phyloP scores from a whole-genome alignment of 1,140 invertebrate genomes.

The Drosophila parabipectinata region DNA sequence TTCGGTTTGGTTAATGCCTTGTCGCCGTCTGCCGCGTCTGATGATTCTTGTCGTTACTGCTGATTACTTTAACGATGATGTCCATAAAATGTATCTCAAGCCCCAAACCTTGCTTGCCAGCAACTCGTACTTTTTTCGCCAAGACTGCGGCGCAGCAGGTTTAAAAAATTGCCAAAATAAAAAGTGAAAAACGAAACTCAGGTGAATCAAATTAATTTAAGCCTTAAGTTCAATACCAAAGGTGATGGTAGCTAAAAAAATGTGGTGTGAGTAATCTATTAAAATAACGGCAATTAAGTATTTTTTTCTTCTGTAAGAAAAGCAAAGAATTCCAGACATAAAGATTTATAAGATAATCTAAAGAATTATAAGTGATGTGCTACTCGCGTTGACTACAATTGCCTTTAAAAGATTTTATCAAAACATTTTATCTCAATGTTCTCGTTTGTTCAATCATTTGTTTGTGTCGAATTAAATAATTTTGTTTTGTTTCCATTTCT shows the following conservation, averaged over 20 bases:
- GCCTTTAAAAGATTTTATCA: too few relatives aligned
- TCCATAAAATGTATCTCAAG: slow-evolving; percentile 73
- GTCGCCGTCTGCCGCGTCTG: slow-evolving; percentile 44
- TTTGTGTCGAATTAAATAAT: slow-evolving; percentile 31
- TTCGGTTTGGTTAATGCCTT: slow-evolving; percentile 43
- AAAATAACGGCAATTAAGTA: too few relatives aligned
- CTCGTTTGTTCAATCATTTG: slow-evolving; percentile 28
- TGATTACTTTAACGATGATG: slow-evolving; percentile 80
- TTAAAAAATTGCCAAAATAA: slow-evolving; percentile 33
- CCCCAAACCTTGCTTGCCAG: slow-evolving; percentile 31
- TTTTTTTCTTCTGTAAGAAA: too few relatives aligned
- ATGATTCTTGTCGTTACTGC: slow-evolving; percentile 74
- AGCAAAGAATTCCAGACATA: too few relatives aligned
- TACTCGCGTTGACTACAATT: too few relatives aligned
- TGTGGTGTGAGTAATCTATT: too few relatives aligned
- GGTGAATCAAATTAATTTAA: slow-evolving; percentile 39
- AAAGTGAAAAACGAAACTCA: slow-evolving; percentile 14
- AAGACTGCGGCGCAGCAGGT: slow-evolving; percentile 56
- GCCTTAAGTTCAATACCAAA: slow-evolving; percentile 9
- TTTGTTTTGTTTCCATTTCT: slow-evolving; percentile 43
- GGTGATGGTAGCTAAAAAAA: background rate
- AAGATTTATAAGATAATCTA: too few relatives aligned
- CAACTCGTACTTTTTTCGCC: slow-evolving; percentile 35
- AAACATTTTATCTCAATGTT: slow-evolving; percentile 10
- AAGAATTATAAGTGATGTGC: too few relatives aligned